Percentiles rank a stretch among this genome's conserved stretches.
These are phyloP conservation scores for Mercenaria mercenaria DNA, from an alignment of 1,140 invertebrate species.

Conservation along the genomic window DNA sequence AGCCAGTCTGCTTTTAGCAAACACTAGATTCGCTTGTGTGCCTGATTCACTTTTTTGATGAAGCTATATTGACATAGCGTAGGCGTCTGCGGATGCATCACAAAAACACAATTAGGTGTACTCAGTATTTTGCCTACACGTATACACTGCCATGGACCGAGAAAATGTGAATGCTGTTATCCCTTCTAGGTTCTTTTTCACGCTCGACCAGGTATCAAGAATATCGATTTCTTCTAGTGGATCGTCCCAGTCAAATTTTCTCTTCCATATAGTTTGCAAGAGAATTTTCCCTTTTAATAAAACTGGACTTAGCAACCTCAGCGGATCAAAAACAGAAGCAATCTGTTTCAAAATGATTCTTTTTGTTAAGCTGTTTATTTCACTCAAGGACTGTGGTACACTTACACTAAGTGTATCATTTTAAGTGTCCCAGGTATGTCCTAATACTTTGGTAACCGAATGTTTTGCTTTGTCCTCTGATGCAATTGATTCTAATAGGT, in stretches of 20 bases:
- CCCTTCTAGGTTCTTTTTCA: too few relatives aligned
- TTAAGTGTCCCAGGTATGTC: neutral
- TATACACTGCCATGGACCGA: too few relatives aligned
- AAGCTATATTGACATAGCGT: neutral
- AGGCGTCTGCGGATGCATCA: conserved; percentile 20
- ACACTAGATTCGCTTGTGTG: neutral
- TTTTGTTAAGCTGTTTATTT: too few relatives aligned
- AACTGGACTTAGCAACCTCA: neutral
- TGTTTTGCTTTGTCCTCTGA: neutral
- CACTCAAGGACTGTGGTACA: neutral
- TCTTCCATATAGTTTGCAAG: too few relatives aligned
- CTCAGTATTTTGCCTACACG: too few relatives aligned
- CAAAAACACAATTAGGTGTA: neutral
- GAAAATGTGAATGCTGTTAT: too few relatives aligned
- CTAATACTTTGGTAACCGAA: neutral
- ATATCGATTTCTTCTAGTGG: too few relatives aligned
- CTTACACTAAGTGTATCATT: neutral
- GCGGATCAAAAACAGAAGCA: too few relatives aligned
- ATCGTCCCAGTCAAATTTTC: too few relatives aligned
- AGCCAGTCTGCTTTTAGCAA: neutral
- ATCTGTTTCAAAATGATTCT: too few relatives aligned
- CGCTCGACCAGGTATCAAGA: too few relatives aligned
- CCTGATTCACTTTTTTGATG: neutral
- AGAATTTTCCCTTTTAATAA: too few relatives aligned
- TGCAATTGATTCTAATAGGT: neutral